Conservation (phyloP, 2,113 vertebrate genomes). For the Balaeniceps rex region DNA sequence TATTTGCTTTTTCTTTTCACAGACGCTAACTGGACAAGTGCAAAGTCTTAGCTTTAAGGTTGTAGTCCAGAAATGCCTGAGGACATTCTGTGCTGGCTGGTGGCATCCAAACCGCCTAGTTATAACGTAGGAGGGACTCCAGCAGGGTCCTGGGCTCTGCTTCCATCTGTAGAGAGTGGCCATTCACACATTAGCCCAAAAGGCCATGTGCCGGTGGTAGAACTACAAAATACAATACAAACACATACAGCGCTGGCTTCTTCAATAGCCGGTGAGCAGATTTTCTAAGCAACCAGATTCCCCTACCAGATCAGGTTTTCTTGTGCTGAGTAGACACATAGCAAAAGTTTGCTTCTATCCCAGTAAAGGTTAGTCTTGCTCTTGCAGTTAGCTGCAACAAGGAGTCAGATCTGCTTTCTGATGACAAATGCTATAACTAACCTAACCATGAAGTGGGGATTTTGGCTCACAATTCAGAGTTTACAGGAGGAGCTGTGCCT, state of each 20-base stretch:
- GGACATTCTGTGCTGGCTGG: not conserved
- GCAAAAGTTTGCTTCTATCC: not conserved
- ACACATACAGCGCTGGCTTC: fast-evolving
- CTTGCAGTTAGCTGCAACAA: not conserved
- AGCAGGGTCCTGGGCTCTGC: not conserved
- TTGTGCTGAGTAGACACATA: not conserved
- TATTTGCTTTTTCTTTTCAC: not conserved
- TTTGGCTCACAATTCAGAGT: not conserved
- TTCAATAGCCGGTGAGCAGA: not conserved
- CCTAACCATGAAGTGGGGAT: not conserved
- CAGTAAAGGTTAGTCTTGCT: not conserved
- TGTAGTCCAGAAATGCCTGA: not conserved
- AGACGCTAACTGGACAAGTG: not conserved
- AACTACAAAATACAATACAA: not conserved
- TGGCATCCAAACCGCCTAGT: not conserved
- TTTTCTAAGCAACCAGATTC: not conserved
- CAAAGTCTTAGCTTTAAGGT: not conserved
- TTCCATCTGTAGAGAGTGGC: not conserved
- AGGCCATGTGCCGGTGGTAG: fast-evolving
- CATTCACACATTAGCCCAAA: not conserved
- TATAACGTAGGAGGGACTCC: not conserved
- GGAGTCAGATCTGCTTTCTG: not conserved
- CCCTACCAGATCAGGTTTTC: not conserved
- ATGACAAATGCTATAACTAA: fast-evolving
- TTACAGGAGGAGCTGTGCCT: not conserved